Evolutionary conservation across 2,113 vertebrate genomes (phyloP).

Genomic region (Cryptoleucopteryx plumbea): DNA sequence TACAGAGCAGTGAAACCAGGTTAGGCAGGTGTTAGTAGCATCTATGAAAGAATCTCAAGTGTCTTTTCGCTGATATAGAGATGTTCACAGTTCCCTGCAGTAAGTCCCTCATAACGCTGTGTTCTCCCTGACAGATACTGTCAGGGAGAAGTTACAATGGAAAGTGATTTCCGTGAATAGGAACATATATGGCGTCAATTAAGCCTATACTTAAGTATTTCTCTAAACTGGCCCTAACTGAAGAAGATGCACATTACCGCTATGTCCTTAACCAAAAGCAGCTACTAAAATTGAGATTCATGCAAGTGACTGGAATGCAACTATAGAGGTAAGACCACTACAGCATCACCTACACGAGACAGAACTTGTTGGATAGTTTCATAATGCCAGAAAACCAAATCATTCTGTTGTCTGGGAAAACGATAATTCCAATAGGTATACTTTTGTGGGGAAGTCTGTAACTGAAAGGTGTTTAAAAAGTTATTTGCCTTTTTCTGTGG

Average conservation of each 20-base stretch:
- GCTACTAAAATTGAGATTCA: neutral
- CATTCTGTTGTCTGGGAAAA: neutral
- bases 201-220: neutral
- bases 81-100: neutral
- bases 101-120: neutral
- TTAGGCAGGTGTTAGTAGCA: neutral
- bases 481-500: neutral
- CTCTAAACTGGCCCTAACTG: neutral
- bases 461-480: neutral
- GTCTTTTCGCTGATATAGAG: neutral
- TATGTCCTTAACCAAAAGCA: neutral
- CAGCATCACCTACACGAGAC: neutral
- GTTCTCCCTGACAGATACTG: neutral
- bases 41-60: neutral
- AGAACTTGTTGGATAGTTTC: neutral
- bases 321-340: neutral
- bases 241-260: neutral
- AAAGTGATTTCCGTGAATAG: neutral
- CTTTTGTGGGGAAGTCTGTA: neutral
- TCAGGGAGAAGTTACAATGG: neutral
- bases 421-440: neutral
- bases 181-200: neutral
- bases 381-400: neutral
- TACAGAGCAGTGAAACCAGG: neutral
- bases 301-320: neutral